Evolutionary conservation across 2,113 vertebrate species (phyloP).

Genomic region (Burhinus bistriatus): DNA sequence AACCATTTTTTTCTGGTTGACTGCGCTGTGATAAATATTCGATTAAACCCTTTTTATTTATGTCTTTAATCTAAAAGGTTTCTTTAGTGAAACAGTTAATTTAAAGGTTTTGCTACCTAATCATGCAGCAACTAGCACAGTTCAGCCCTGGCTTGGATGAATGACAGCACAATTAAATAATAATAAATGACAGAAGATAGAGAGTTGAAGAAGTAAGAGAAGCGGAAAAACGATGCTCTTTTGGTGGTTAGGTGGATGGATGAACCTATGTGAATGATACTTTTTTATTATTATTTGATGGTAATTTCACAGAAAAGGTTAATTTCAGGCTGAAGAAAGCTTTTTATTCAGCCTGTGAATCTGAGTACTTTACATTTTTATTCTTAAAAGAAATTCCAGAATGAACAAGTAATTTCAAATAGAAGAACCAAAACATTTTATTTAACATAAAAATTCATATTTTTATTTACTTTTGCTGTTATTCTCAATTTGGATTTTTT

Average conservation of each 20-base stretch:
- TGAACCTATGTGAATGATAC: neutral
- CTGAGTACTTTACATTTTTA: neutral
- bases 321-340: neutral
- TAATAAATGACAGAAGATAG: neutral
- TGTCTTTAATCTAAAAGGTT: neutral
- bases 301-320: neutral
- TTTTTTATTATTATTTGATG: neutral
- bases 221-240: neutral
- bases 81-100: neutral
- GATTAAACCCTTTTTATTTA: neutral
- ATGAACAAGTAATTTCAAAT: neutral
- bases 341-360: neutral
- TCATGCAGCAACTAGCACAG: neutral
- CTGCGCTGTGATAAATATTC: neutral
- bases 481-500: neutral
- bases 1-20: slow-evolving; percentile 15
- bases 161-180: neutral
- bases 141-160: neutral
- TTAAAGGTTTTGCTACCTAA: neutral
- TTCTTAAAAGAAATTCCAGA: neutral
- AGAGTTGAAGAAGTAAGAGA: neutral
- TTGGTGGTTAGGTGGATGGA: neutral
- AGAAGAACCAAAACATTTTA: neutral
- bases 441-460: neutral
- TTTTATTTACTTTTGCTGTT: neutral